Evolutionary conservation across 2,888 invertebrate species (phyloP), one percentile per base, ranked within the genome.

Genomic region (Alloscopus bannaensis): DNA sequence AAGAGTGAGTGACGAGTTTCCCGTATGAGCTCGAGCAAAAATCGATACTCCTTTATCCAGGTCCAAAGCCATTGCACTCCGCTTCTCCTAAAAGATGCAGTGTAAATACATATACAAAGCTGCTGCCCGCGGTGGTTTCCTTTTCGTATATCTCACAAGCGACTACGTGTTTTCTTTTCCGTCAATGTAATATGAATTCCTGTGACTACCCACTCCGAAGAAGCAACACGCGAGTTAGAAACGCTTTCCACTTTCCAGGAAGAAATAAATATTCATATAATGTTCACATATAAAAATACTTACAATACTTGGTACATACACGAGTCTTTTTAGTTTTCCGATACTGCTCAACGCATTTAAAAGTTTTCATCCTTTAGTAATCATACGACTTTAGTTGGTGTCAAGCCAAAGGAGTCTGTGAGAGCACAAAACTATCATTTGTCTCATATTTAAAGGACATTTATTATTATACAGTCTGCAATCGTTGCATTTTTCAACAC

Each of bases 31-130:
- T 75, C 66, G 64, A 36, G 69, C 11, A 66, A 77, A 77, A 77
- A 77, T 77, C 77, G 77, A 77, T 77, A 69, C n/a, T 45, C 55
- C 77, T 77, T 77, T 77, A 77, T 69, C 77, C 77, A 77, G 77
- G 69, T 69, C 77, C 69, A 77, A 77, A 77, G 77, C 69, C 77
- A 77, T 64, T 77, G 77, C 77, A 77, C 77, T 69, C 77, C 62
- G 29, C 13, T 47, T 68, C 66, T 66, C 55, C 36, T 64, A 40
- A 60, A 57, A 76, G 76, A 76, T 76, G 76, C 76, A 76, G 68
- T 50, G 62, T 36, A 22, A 40, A 57, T 68, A 36, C 50, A 16
- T 22, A 22, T 29, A n/a, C n/a, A n/a, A n/a, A n/a, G n/a, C n/a
- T 60, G 59, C 59, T 70, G 47, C 31, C 52, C 13, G 55, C 26